Evolutionary conservation across 2,113 vertebrate genomes (phyloP), one percentile per base, ranked within the genome.

Genomic region (Nyctereutes procyonoides): DNA sequence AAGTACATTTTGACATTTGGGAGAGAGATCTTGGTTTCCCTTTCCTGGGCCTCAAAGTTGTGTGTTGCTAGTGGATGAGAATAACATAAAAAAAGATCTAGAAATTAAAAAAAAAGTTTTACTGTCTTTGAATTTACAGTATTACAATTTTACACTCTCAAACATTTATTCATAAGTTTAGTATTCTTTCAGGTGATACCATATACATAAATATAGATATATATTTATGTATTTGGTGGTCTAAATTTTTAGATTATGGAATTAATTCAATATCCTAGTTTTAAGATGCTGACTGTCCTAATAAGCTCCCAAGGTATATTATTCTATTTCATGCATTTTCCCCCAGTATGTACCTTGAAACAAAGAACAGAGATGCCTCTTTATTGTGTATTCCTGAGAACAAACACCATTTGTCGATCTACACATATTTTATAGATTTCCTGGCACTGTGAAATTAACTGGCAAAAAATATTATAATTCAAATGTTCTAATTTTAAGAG

Each of bases 261-360:
- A 84, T 97, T 48, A 85, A 95, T 88, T 96, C 48, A 95, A 11
- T 88, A 74, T 85, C 38, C 43, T 80, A 83, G n/a, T 96, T 95
- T 81, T 77, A 89, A 93, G 90, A 48, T 88, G 19, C 11, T 63
- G 26, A 55, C 32, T 83, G 60, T 83, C 56, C 43, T 55, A 93
- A 82, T 73, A 92, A 95, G 32, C 28, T 95, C 30, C 56, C 35
- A 81, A 85, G 26, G 58, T 83, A 88, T 30, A 83, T 35, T 35
- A 30, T 30, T 80, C 16, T 89, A 14, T 77, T 93, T 84, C 53
- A 74, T 28, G 24, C 35, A 26, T 76, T 93, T 77, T 8, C 90
- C 8, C 58, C 58, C 24, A 55, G 51, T 60, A 58, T 60, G 32
- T 24, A 60, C 38, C n/a, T 62, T 83, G 8, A 82, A 55, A 96